These are phyloP conservation scores for Muntiacus reevesi DNA, from an alignment of 2,113 vertebrate species.

Conservation along the genomic window DNA sequence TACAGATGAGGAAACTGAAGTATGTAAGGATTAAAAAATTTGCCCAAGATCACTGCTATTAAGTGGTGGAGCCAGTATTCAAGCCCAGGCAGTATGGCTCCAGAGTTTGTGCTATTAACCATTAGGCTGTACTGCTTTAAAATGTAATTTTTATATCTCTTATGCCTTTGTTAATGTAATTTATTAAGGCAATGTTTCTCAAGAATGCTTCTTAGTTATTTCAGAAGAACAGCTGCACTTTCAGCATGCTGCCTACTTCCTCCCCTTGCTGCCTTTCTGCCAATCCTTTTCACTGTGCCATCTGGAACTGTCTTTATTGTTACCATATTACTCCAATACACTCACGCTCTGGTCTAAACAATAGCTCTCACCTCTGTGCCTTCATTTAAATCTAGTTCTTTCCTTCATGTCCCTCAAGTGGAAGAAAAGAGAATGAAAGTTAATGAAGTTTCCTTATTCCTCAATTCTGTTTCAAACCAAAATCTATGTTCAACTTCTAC, in stretches of 20 bases:
- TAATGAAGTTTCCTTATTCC: background rate
- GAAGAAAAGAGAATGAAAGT: background rate
- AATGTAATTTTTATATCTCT: background rate
- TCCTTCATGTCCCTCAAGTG: background rate
- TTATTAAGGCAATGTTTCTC: background rate
- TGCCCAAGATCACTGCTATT: background rate
- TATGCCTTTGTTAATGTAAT: background rate
- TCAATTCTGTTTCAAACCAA: background rate
- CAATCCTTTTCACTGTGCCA: background rate
- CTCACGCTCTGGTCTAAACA: background rate
- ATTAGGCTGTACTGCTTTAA: background rate
- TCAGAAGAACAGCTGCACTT: constrained; percentile 1
- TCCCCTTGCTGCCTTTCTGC: background rate
- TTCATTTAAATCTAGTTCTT: background rate
- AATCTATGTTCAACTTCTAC: background rate
- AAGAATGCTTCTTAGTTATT: background rate
- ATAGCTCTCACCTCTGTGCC: background rate
- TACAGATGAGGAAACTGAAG: background rate
- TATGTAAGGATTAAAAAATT: background rate
- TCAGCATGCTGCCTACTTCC: background rate
- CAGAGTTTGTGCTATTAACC: background rate
- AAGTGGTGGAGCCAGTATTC: background rate
- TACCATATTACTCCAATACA: constrained; percentile 10
- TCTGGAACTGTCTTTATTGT: background rate
- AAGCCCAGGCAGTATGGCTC: background rate